phyloP scores from a whole-genome alignment of 2,888 invertebrate species.

The Actias luna region DNA sequence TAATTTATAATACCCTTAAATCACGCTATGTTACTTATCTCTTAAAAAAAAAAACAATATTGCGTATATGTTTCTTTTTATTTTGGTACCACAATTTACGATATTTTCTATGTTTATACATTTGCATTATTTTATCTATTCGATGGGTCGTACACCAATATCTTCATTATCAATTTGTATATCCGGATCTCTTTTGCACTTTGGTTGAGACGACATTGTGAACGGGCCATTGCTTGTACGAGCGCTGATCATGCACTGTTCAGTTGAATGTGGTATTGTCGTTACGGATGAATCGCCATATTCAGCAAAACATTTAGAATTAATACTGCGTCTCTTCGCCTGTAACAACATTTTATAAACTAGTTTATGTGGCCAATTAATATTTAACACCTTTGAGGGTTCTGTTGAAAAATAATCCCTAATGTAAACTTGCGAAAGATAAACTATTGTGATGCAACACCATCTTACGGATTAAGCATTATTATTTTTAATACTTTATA shows the following conservation, averaged over 20 bases:
- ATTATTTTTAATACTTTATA: too few relatives aligned
- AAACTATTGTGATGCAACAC: too few relatives aligned
- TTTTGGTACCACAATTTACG: neutral
- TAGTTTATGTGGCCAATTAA: too few relatives aligned
- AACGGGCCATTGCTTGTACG: constrained; percentile 14
- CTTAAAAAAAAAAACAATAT: too few relatives aligned
- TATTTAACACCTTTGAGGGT: too few relatives aligned
- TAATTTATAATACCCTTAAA: constrained; percentile 19
- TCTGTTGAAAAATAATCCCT: too few relatives aligned
- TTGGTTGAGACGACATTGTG: constrained; percentile 30
- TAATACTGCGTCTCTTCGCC: constrained; percentile 24
- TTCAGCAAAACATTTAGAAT: constrained; percentile 15
- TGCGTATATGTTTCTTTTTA: neutral
- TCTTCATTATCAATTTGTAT: constrained; percentile 48
- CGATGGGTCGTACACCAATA: constrained; percentile 37
- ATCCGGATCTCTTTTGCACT: constrained; percentile 58
- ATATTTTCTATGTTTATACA: neutral
- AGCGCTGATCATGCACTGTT: constrained; percentile 19
- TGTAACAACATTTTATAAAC: constrained; percentile 17
- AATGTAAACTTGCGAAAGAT: too few relatives aligned
- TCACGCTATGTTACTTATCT: too few relatives aligned
- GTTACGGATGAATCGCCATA: constrained; percentile 17
- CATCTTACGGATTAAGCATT: too few relatives aligned
- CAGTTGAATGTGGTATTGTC: constrained; percentile 11
- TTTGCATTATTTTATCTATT: neutral